Evolutionary conservation across 2,113 vertebrate genomes (phyloP), one percentile per base, ranked within the genome.

Genomic region (Lampris megalopsis): DNA sequence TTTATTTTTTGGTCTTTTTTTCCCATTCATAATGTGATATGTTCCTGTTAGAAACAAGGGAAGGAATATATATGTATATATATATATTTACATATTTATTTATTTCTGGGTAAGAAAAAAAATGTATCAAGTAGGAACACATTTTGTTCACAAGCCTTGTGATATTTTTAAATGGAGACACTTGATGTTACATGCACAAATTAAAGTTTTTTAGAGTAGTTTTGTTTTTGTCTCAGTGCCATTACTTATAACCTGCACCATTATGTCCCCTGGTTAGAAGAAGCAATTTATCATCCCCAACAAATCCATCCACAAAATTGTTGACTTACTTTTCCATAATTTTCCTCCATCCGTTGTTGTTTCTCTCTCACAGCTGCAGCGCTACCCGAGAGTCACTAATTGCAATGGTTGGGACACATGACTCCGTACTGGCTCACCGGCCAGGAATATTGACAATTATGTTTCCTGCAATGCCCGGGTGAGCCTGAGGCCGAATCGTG

Each of bases 271-370:
- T 1, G 8, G 67, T 60, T 10, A 50, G 60, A 64, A 58, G 70
- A 81, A 54, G 45, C 69, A 61, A 83, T 86, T 85, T 73, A 75
- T 59, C 73, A 75, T 79, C 61, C 71, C 57, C 71, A 78, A 81
- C 81, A 86, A 75, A 24, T 24, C 24, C 24, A 24, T 24, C 24
- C 24, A 24, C 24, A 24, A 24, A 24, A 24, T 24, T 24, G 24
- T 24, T 24, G 24, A 24, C 24, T 24, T 24, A 24, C 24, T 24
- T 24, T 24, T 24, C 24, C 24, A 24, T 24, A 24, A 24, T 24
- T 24, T 24, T 24, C 24, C 24, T 24, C 24, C 24, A 24, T 24
- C 24, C 24, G 0, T 24, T 24, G 24, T 24, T 24, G 24, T 24
- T 24, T 24, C 24, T 24, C 24, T 24, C 24, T 24, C 24, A 24